Evolutionary conservation across 1,140 invertebrate genomes (phyloP).

Genomic region (Araneus ventricosus): DNA sequence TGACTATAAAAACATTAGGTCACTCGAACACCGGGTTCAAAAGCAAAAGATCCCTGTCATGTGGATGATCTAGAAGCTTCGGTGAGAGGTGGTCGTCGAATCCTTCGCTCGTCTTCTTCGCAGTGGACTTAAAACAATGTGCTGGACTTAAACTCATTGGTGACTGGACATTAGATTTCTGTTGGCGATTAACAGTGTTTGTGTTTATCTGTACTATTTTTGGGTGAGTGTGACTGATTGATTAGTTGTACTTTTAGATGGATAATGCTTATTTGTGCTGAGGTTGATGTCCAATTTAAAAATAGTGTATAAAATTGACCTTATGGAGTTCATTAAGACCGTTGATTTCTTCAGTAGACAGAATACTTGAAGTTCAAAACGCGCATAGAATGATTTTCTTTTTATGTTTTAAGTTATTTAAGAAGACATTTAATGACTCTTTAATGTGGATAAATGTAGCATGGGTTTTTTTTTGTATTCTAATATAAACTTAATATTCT

Average conservation of each 20-base stretch:
- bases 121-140: constrained; percentile 3
- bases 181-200: not conserved
- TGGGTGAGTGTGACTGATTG: not conserved
- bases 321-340: no score
- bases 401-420: no score
- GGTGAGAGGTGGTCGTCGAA: not conserved
- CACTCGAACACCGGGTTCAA: constrained; percentile 68
- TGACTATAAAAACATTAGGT: constrained; percentile 69
- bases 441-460: no score
- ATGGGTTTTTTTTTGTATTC: no score
- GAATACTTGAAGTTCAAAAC: no score
- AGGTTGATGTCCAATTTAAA: no score
- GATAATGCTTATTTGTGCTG: not conserved
- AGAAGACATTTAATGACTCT: no score
- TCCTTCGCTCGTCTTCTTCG: not conserved
- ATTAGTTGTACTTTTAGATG: not conserved
- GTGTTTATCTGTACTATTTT: not conserved
- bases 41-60: constrained; percentile 39
- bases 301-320: no score
- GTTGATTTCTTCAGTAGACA: no score
- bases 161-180: not conserved
- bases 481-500: no score
- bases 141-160: not conserved
- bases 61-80: constrained; percentile 17
- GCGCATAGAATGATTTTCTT: no score